Evolutionary conservation across 2,888 invertebrate genomes (phyloP), one percentile per base, ranked within the genome.

Genomic region (Dexiosoma caninum): DNA sequence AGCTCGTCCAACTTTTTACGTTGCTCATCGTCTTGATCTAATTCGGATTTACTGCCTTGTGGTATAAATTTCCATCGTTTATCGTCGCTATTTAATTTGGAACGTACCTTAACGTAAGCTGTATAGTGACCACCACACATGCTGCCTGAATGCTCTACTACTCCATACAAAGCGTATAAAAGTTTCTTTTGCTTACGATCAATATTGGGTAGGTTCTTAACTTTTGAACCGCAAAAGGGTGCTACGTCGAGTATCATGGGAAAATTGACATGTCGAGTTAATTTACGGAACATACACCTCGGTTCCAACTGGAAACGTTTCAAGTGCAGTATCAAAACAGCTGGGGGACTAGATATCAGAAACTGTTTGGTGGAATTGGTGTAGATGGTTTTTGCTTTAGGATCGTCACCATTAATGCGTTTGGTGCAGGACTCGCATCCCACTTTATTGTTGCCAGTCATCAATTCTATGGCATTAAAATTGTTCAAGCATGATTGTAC

Each of bases 121-220:
- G 97, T 96, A 88, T 99, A 99, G 83, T 93, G 93, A 0, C 93
- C 93, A 2, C 97, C 96, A 86, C 95, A 95, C 89, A 98, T 93
- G 3, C 95, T 94, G 0, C 99, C 99, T 67, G 95, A 95, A 88
- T 99, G 99, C 87, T 97, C 97, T 2, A 99, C 98, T 0, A 99
- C 94, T 0, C 98, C 99, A 86, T 98, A 99, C 66, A 99, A 91
- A 0, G 97, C 94, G 89, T 99, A 99, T 30, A 96, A 90, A 42
- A 97, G 91, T 87, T 93, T 92, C 84, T 91, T 92, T 87, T 94
- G 94, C 9, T 92, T 93, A n/a, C 92, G 91, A 62, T 90, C 88
- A 21, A 93, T 92, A 82, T 93, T 92, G 14, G 94, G 93, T 71
- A 94, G 89, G 85, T 92, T 93, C 85, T 92, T 91, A 19, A 92